These are phyloP conservation scores for Neolamprologus toae DNA, from an alignment of 2,113 vertebrate species.

Conservation along the genomic window DNA sequence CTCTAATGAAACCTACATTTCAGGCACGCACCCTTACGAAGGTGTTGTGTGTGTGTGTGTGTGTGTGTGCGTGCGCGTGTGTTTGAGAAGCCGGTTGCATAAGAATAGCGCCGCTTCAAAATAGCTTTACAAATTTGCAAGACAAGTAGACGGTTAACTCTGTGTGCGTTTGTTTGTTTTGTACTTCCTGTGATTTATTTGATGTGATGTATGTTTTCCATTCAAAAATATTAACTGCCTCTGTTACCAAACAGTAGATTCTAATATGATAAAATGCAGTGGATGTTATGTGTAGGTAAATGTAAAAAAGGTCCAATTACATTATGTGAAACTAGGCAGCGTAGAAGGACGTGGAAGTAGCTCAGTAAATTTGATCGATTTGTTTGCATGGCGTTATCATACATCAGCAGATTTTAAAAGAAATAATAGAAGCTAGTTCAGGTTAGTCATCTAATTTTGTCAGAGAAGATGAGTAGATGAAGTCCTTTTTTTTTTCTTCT, in stretches of 20 bases:
- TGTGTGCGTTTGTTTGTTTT: background rate
- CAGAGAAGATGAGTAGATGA: background rate
- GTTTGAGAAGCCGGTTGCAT: background rate
- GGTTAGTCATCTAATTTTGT: background rate
- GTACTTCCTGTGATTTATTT: background rate
- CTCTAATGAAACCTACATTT: conserved; percentile 70
- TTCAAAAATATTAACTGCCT: background rate
- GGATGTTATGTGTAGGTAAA: background rate
- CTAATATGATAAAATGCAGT: background rate
- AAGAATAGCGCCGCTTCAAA: background rate
- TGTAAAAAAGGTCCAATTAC: background rate
- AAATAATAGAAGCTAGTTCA: background rate
- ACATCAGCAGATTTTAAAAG: background rate
- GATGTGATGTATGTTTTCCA: background rate
- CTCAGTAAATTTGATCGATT: background rate
- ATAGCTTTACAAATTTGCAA: background rate
- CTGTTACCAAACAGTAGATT: background rate
- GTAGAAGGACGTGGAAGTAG: background rate
- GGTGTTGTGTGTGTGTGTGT: conserved; percentile 19
- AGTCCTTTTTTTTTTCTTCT: background rate
- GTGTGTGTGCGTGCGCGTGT: background rate
- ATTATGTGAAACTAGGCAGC: background rate
- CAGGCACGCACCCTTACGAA: conserved; percentile 2
- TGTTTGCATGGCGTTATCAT: background rate
- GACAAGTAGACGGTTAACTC: background rate